Evolutionary conservation across 2,888 invertebrate species (phyloP), one percentile per base, ranked within the genome.

Genomic region (Hirtodrosophila duncani): DNA sequence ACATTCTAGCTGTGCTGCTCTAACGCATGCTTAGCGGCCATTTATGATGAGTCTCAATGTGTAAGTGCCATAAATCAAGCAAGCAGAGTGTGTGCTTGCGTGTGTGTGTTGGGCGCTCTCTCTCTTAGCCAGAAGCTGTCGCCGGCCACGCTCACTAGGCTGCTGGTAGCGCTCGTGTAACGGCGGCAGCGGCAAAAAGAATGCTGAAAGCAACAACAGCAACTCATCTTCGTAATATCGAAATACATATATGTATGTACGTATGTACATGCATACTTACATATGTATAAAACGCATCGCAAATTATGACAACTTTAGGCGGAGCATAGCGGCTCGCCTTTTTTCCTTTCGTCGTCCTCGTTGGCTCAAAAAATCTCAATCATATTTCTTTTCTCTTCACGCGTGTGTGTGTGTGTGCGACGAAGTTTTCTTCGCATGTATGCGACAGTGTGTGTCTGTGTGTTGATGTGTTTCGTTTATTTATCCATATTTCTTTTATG

Each of bases 231-330:
- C 36, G 39, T 38, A 44, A 21, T 10, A 31, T 2, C 26, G 39
- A 38, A 41, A 49, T 38, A 45, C 51, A 53, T 58, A 57, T 29
- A 48, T 55, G 44, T 45, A 59, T 45, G 39, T 56, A 44, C 55
- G 68, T 41, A 48, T n/a, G n/a, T n/a, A n/a, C n/a, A n/a, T n/a
- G 38, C 46, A 50, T 51, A 49, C 34, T 63, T 61, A 46, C 63
- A 62, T 69, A 72, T 69, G 78, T 70, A 68, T 78, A 74, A 72
- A 72, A 64, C 61, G 58, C 60, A 66, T 62, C 61, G 66, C 69
- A 81, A 85, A 84, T 87, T 86, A 86, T 86, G 86, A 86, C 86
- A 86, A 84, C 84, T 79, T 85, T 85, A 87, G 87, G 86, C 87
- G 86, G 87, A 84, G 87, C 86, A 81, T 34, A 74, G 43, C 50